phyloP scores from a whole-genome alignment of 2,113 vertebrate genomes.

The Amia ocellicauda region DNA sequence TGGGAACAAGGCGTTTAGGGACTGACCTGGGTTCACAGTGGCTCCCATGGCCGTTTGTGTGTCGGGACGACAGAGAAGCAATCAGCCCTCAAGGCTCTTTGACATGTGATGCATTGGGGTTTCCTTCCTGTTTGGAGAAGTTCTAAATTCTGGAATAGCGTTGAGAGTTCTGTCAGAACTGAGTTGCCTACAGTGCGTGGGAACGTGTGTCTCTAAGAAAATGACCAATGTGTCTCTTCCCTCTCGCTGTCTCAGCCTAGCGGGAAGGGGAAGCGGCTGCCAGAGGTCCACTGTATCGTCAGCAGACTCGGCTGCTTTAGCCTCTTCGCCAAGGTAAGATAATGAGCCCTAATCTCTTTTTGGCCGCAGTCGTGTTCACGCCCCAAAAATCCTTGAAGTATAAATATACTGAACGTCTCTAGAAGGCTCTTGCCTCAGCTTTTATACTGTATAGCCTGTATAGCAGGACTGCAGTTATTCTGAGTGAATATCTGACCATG shows the following conservation, averaged over 20 bases:
- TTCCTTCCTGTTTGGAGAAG: background rate
- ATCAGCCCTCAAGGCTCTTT: too few relatives aligned
- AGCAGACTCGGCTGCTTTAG: constrained; percentile 96
- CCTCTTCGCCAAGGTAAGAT: constrained; percentile 93
- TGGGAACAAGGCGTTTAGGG: too few relatives aligned
- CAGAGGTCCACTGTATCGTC: constrained; percentile 94
- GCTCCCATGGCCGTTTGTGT: background rate
- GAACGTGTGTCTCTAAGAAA: constrained; percentile 20
- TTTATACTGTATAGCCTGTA: too few relatives aligned
- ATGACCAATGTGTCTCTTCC: constrained; percentile 32
- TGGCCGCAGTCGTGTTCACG: background rate
- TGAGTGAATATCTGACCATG: too few relatives aligned
- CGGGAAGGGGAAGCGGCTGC: constrained; percentile 90
- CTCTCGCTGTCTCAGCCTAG: constrained; percentile 57
- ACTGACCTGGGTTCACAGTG: too few relatives aligned
- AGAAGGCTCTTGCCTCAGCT: too few relatives aligned
- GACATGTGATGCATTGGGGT: too few relatives aligned
- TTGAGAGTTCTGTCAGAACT: too few relatives aligned
- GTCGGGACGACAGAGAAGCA: constrained; percentile 30
- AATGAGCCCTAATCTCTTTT: background rate
- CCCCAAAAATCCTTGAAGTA: background rate
- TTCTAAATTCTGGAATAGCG: too few relatives aligned
- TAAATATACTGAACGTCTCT: too few relatives aligned
- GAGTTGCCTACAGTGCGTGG: too few relatives aligned
- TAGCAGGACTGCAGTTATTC: too few relatives aligned